These are phyloP conservation scores for Anagrus nilaparvatae DNA, from an alignment of 1,140 invertebrate genomes.

Conservation along the genomic window DNA sequence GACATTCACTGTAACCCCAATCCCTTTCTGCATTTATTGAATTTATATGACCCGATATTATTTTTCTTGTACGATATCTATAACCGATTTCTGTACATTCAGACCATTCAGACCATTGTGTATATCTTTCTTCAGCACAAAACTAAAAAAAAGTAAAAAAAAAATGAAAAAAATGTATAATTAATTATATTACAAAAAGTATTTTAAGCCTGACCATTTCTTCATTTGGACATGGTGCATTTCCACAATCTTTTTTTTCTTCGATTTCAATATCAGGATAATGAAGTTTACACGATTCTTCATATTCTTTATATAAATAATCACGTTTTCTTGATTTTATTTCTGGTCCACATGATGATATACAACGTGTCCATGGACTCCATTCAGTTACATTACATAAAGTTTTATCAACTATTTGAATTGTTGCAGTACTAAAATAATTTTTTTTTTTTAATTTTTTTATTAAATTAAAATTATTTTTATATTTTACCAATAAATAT, in stretches of 20 bases:
- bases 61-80: not conserved
- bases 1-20: slow-evolving; percentile 7
- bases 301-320: slow-evolving; percentile 24
- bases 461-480: too few species aligned
- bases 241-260: slow-evolving; percentile 28
- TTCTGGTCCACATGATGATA: slow-evolving; percentile 67
- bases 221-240: slow-evolving; percentile 25
- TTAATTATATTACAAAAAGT: not conserved
- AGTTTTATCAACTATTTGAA: not conserved
- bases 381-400: slow-evolving; percentile 60
- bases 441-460: too few species aligned
- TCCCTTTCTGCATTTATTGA: not conserved
- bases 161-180: not conserved
- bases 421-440: too few species aligned
- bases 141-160: not conserved
- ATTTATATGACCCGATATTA: not conserved
- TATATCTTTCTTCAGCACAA: slow-evolving; percentile 4
- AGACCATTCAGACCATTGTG: slow-evolving; percentile 1
- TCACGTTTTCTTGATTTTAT: slow-evolving; percentile 52
- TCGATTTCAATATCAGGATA: slow-evolving; percentile 17
- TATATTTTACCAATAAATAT: too few species aligned
- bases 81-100: slow-evolving; percentile 1
- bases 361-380: slow-evolving; percentile 69
- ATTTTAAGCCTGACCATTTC: slow-evolving; percentile 11
- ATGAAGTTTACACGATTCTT: slow-evolving; percentile 25